phyloP scores from a whole-genome alignment of 2,113 vertebrate genomes.

The Phrynosoma platyrhinos region DNA sequence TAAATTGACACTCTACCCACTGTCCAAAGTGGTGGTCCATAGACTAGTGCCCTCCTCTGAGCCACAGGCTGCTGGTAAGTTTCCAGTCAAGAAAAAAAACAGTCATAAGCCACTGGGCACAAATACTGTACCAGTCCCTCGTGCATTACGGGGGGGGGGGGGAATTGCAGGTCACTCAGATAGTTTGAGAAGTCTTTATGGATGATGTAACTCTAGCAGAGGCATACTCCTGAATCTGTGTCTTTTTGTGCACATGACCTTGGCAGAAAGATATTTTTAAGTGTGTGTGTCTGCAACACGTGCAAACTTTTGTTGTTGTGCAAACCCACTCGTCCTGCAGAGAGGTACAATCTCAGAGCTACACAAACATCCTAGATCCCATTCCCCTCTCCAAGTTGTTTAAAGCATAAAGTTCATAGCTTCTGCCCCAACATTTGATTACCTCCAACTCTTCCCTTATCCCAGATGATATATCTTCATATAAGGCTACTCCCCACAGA shows the following conservation, averaged over 20 bases:
- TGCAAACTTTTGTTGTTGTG: not conserved
- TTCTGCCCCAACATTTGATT: constrained; percentile 44
- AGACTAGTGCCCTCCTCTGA: too few relatives aligned
- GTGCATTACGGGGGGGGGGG: too few relatives aligned
- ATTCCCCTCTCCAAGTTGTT: constrained; percentile 44
- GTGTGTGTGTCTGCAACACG: too few relatives aligned
- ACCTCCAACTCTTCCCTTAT: constrained; percentile 86
- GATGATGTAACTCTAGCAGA: not conserved
- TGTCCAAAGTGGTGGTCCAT: too few relatives aligned
- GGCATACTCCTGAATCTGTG: not conserved
- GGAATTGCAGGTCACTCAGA: too few relatives aligned
- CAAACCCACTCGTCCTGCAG: constrained; percentile 31
- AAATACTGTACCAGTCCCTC: too few relatives aligned
- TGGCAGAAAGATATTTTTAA: not conserved
- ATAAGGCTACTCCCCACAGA: constrained; percentile 85
- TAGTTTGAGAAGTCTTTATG: not conserved
- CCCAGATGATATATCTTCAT: constrained; percentile 80
- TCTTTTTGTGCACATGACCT: not conserved
- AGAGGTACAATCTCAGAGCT: constrained; percentile 41
- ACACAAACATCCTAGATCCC: constrained; percentile 44
- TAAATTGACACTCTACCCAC: not conserved
- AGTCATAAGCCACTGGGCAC: too few relatives aligned
- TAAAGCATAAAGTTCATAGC: constrained; percentile 40
- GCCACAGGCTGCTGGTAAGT: too few relatives aligned
- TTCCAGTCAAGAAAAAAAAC: too few relatives aligned